phyloP scores from a whole-genome alignment of 2,113 vertebrate genomes.

The Channa argus region DNA sequence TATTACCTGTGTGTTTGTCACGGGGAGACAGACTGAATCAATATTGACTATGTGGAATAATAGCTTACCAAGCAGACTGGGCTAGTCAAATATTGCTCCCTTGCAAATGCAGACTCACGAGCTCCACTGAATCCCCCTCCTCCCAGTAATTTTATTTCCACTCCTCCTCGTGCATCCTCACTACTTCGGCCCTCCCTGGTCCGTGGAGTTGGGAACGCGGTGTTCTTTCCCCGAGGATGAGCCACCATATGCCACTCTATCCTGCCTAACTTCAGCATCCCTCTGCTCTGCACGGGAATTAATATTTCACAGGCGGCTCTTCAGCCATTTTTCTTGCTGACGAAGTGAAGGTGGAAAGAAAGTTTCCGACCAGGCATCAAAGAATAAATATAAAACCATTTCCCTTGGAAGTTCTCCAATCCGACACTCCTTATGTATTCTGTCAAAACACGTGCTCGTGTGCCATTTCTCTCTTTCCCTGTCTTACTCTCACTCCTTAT shows the following conservation, averaged over 20 bases:
- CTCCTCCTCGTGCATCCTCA: constrained; percentile 12
- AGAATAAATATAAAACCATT: constrained; percentile 76
- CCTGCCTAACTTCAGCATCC: constrained; percentile 28
- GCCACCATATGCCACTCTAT: constrained; percentile 48
- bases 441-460: constrained; percentile 49
- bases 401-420: constrained; percentile 65
- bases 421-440: constrained; percentile 63
- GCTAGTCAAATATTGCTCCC: constrained; percentile 58
- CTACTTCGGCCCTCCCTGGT: constrained; percentile 18
- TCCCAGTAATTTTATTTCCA: constrained; percentile 60
- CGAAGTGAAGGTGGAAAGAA: constrained; percentile 47
- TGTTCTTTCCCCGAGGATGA: constrained; percentile 44
- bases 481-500: constrained; percentile 46
- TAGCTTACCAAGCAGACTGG: constrained; percentile 60
- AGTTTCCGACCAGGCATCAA: constrained; percentile 62
- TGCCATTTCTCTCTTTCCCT: constrained; percentile 42
- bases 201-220: constrained; percentile 27
- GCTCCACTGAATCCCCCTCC: constrained; percentile 47
- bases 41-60: constrained; percentile 65
- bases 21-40: constrained; percentile 44
- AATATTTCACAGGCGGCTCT: constrained; percentile 69
- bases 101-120: constrained; percentile 65
- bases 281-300: constrained; percentile 51
- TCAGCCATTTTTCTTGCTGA: constrained; percentile 60
- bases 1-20: constrained; percentile 58